Evolutionary conservation across 2,888 invertebrate species (phyloP).

Genomic region (Atrina japonica): DNA sequence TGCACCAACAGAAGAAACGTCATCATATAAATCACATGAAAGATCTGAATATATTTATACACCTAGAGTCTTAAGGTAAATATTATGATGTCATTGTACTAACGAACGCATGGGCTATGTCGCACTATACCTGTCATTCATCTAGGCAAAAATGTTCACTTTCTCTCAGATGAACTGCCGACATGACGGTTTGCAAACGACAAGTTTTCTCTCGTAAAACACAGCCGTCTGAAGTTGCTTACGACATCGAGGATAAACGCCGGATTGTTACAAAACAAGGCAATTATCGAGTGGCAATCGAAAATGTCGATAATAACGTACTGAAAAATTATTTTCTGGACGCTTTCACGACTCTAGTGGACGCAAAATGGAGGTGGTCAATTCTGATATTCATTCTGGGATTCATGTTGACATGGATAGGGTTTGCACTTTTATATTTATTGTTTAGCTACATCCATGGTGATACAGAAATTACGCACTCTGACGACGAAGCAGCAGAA

Average conservation of each 20-base stretch:
- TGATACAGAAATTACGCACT: conserved; percentile 69
- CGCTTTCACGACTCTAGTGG: conserved; percentile 96
- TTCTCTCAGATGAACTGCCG: no score
- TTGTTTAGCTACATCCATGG: conserved; percentile 76
- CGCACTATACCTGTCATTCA: no score
- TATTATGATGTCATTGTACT: no score
- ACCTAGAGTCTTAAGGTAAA: no score
- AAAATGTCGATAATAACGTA: conserved; percentile 25
- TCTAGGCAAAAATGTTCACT: no score
- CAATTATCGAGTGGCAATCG: conserved; percentile 33
- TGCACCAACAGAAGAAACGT: no score
- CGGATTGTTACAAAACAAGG: conserved; percentile 41
- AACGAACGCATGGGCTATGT: no score
- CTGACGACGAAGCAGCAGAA: conserved; percentile 41
- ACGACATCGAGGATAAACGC: conserved; percentile 2
- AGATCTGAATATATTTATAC: no score
- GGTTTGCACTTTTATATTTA: conserved; percentile 85
- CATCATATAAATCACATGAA: no score
- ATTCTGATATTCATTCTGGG: conserved; percentile 94
- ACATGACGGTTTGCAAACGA: no score
- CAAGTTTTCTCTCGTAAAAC: no score
- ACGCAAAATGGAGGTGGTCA: conserved; percentile 93
- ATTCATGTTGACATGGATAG: conserved; percentile 92
- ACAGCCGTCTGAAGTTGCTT: no score
- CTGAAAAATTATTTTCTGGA: conserved; percentile 82